These are phyloP conservation scores for Herpailurus yagouaroundi DNA, from an alignment of 2,113 vertebrate species.

Conservation along the genomic window DNA sequence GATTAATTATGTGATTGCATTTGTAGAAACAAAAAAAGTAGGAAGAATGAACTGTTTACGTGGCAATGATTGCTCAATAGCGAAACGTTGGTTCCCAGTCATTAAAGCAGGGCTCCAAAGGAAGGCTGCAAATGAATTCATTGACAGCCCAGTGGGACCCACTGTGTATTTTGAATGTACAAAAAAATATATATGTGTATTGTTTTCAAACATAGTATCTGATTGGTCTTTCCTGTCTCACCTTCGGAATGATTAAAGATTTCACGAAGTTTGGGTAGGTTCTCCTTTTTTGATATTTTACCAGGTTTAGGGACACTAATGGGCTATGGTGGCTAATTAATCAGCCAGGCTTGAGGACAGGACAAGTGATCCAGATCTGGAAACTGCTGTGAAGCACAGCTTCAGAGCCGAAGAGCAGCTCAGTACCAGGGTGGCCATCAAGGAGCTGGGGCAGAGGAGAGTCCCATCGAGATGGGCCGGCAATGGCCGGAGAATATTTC, in stretches of 20 bases:
- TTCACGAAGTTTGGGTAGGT: not conserved
- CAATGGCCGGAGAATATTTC: too few species aligned
- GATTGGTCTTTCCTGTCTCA: not conserved
- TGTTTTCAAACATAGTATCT: not conserved
- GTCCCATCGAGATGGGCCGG: not conserved
- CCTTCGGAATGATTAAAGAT: not conserved
- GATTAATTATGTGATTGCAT: not conserved
- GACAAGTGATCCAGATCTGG: not conserved
- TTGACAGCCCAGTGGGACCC: not conserved
- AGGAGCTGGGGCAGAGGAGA: not conserved
- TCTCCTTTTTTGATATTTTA: not conserved
- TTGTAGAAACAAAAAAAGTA: not conserved
- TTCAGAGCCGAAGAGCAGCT: not conserved
- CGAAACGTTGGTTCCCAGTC: not conserved
- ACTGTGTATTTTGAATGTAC: not conserved
- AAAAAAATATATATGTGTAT: not conserved
- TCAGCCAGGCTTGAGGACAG: not conserved
- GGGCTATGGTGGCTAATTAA: not conserved
- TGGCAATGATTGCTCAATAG: not conserved
- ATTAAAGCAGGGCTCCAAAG: conserved; percentile 3
- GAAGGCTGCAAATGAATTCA: not conserved
- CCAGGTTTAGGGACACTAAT: not conserved
- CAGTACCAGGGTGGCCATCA: too few species aligned
- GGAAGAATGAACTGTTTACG: not conserved
- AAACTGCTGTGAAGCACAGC: not conserved